phyloP scores from a whole-genome alignment of 2,113 vertebrate species.

The Oncorhynchus clarkii region DNA sequence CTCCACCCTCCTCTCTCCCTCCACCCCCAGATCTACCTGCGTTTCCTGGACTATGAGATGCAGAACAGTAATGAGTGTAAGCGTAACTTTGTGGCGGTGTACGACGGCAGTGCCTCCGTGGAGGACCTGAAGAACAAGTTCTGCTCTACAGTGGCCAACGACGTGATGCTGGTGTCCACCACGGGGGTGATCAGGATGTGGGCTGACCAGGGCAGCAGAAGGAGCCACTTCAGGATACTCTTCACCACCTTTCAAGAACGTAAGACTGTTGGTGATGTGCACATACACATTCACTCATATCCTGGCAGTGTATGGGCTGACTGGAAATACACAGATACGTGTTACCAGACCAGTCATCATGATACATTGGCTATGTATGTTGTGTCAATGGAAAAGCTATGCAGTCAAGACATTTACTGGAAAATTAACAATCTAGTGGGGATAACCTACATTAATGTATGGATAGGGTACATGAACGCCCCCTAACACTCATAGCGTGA shows the following conservation, averaged over 20 bases:
- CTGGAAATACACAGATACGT: too few relatives aligned
- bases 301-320: too few relatives aligned
- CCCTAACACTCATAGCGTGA: not conserved
- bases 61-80: conserved; percentile 99
- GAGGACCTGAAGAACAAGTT: conserved; percentile 96
- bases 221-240: conserved; percentile 94
- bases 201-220: conserved; percentile 94
- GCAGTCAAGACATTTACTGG: conserved; percentile 8
- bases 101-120: conserved; percentile 95
- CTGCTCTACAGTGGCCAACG: conserved; percentile 97
- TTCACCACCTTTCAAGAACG: conserved; percentile 99
- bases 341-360: too few relatives aligned
- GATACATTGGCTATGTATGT: too few relatives aligned
- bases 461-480: too few relatives aligned
- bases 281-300: not conserved
- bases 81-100: conserved; percentile 96
- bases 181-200: conserved; percentile 96
- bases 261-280: conserved; percentile 62
- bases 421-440: not conserved
- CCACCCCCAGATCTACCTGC: conserved; percentile 87
- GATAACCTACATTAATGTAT: not conserved
- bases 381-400: not conserved
- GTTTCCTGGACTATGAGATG: conserved; percentile 99
- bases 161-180: conserved; percentile 91
- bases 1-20: too few relatives aligned